Base-by-base conservation (phyloP, 92 coral and sea anemone genomes). In the Diadumene lineata region DNA sequence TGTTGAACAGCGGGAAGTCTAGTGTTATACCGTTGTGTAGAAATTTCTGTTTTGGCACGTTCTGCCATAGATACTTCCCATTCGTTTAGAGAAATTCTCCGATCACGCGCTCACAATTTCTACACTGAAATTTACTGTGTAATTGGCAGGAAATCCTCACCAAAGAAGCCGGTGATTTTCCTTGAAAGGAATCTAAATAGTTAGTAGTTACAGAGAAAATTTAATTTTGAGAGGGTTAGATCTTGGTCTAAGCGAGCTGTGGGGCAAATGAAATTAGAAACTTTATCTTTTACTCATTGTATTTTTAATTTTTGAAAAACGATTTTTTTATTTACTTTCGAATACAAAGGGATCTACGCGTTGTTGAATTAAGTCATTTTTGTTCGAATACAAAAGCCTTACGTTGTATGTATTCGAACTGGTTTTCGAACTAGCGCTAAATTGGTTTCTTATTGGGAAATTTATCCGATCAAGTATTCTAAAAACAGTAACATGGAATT, bases 61-160 rank as follows among this genome's bases (percentile, higher is more conserved):
- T 72, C 34, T 8, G n/a, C 21, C 7, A 19, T 9, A 27, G 0
- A n/a, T n/a, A 30, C 55, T 22, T 15, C 17, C 29, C 19, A 0
- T 29, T 25, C 55, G 64, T 58, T 25, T 53, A 10, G 29, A 9
- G 29, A 58, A 23, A 22, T 22, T 9, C 30, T 22, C 31, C 23
- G 22, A 22, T 58, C 64, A 48, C 76, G 76, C 30, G 31, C 51
- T 32, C 53, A 31, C 31, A 72, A 72, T 56, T 55, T 21, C 26
- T 33, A 72, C 51, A 38, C n/a, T 72, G 34, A 63, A 50, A 70
- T 70, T 70, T 56, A 56, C 22, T 72, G 23, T 56, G 15, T 72
- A 72, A 72, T 72, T 56, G 55, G 57, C 77, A 72, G 77, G 77
- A 72, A 72, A 72, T 72, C 65, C 56, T 31, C 15, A 66, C 50